These are phyloP conservation scores for Chaetorhynchus papuensis DNA, from an alignment of 2,113 vertebrate genomes.

Conservation along the genomic window DNA sequence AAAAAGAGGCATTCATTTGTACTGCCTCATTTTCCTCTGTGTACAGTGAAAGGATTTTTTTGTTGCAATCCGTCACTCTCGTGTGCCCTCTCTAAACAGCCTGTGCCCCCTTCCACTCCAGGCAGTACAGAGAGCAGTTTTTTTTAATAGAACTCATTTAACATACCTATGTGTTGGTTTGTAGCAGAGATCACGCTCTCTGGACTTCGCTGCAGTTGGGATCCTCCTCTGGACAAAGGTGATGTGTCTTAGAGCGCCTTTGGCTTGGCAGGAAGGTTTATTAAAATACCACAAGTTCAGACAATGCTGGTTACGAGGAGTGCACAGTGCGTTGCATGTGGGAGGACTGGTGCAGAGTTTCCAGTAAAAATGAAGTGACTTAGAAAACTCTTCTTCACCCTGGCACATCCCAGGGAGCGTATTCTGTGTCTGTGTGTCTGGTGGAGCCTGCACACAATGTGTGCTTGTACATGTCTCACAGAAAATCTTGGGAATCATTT, in stretches of 20 bases:
- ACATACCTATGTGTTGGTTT: conserved; percentile 20
- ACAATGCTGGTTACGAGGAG: conserved; percentile 32
- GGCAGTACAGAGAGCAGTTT: not conserved
- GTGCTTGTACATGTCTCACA: not conserved
- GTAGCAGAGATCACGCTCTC: not conserved
- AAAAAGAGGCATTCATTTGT: not conserved
- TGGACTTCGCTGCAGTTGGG: not conserved
- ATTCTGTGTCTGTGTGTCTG: not conserved
- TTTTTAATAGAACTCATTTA: not conserved
- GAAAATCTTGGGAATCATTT: conserved; percentile 35
- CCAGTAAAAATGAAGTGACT: conserved; percentile 35
- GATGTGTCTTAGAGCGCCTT: not conserved
- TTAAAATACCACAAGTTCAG: conserved; percentile 49
- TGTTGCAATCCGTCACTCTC: not conserved
- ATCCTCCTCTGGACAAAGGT: conserved; percentile 33
- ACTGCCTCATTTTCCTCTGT: not conserved
- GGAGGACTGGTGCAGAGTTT: not conserved
- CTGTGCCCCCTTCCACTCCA: not conserved
- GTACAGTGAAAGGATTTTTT: not conserved
- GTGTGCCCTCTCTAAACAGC: not conserved
- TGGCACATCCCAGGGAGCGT: not conserved
- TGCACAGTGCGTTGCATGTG: not conserved
- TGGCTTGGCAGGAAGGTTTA: not conserved
- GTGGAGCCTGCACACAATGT: not conserved
- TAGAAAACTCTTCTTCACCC: conserved; percentile 8